Base-by-base conservation (phyloP, 2,888 invertebrate genomes). In the Drosophila glabriapex region DNA sequence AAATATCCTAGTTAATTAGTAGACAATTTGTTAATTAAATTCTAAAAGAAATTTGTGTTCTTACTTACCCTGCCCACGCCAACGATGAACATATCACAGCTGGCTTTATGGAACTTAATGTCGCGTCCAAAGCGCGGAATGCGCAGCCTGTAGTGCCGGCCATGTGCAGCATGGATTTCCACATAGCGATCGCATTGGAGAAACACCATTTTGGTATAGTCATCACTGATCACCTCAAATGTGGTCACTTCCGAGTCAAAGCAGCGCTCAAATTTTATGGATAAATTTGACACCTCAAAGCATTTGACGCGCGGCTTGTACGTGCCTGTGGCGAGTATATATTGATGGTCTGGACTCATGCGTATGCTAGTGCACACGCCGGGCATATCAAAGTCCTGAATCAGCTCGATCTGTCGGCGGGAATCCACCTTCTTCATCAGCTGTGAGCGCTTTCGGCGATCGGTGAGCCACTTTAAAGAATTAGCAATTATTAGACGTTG, bases 381-480 rank as follows among this genome's bases (percentile, higher is more conserved):
- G 33, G 99, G 99, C 99, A 99, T 99, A 85, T 99, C 98, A 95
- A 99, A 99, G 92, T 99, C 99, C 94, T 99, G 99, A 80, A 99
- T 97, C 50, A 99, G 95, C 94, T 99, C 98, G 85, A 99, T 98
- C 91, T 98, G 95, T 83, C 97, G 95, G 82, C 98, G 95, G 56
- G 99, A 95, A 92, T 98, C 99, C 46, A 97, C 96, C 96, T 98
- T 97, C 93, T 97, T 97, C 93, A 97, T 97, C 61, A 97, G 94
- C 74, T 98, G 94, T 10, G 96, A 95, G 81, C 97, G 95, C 90
- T 96, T 95, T 93, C 97, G 97, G 83, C 96, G 95, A 90, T 98
- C 98, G 4, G 97, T 96, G 63, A 98, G 94, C 98, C 98, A 98
- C 97, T 98, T 91, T 33, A 94, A 67, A 53, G 4, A 50, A n/a